These are phyloP conservation scores for Poecilia picta DNA, from an alignment of 2,797 vertebrate species.

Conservation along the genomic window DNA sequence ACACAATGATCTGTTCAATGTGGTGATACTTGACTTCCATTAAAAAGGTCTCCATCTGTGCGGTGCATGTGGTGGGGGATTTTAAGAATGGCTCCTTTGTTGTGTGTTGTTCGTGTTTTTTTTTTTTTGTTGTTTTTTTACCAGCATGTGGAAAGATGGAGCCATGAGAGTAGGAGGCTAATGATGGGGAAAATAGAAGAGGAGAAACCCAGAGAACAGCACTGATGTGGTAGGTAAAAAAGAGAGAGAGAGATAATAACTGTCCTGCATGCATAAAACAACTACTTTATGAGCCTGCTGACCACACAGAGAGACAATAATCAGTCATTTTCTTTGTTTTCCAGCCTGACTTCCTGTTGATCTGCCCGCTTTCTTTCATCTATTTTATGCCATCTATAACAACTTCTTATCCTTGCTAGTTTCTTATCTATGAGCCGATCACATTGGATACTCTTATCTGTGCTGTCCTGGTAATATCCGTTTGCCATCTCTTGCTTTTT, in stretches of 20 bases:
- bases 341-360: constrained; percentile 11
- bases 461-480: constrained; percentile 8
- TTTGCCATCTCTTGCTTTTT: constrained; percentile 15
- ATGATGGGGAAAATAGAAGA: constrained; percentile 31
- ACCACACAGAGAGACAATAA: constrained; percentile 21
- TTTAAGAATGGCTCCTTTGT: constrained; percentile 31
- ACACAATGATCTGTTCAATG: constrained; percentile 4
- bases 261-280: constrained; percentile 9
- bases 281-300: constrained; percentile 39
- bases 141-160: constrained; percentile 1
- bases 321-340: constrained; percentile 6
- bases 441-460: constrained; percentile 37
- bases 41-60: constrained; percentile 42
- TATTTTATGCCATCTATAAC: constrained; percentile 34
- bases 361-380: constrained; percentile 32
- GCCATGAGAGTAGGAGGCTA: constrained; percentile 20
- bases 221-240: constrained; percentile 19
- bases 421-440: constrained; percentile 53
- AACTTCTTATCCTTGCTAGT: constrained; percentile 14
- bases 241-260: constrained; percentile 34
- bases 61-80: not conserved
- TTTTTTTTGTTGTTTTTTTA: constrained; percentile 33
- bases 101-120: constrained; percentile 11
- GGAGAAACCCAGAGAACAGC: constrained; percentile 5
- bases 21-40: constrained; percentile 18